Base-by-base conservation (phyloP, 2,888 invertebrate species). In the Habrosyne pyritoides region DNA sequence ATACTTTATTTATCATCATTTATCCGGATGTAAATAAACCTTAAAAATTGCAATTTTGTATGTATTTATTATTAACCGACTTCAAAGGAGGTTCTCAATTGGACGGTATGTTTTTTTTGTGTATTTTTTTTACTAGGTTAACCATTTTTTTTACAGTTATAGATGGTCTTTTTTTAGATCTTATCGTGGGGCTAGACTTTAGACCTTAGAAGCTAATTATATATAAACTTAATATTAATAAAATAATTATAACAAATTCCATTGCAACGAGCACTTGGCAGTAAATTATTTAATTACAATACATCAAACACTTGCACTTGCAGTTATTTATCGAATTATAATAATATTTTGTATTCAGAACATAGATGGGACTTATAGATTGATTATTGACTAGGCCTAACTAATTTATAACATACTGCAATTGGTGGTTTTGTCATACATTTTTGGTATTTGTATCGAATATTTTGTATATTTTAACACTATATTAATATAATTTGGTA, bases 361-460 rank as follows among this genome's bases (percentile, higher is more conserved):
- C 24, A 24, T 24, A 5, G 42, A 42, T 42, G 42, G 42, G 42
- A 42, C 42, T 36, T 30, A 36, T 21, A 24, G 50, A 56, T 52
- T 63, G 68, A 67, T 63, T 69, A 67, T 80, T 84, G 84, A 86
- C 89, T 91, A 90, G 87, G 76, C 78, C 84, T 85, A 86, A 77
- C 74, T 83, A 77, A 79, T 71, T 50, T 71, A 77, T 71, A 71
- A 67, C 67, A 77, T 69, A 75, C 71, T 81, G 80, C 65, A 67
- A 83, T 90, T 89, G 90, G 90, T 90, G 90, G 90, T 88, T 82
- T 83, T 83, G 73, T 80, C 68, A 75, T 77, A 79, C 63, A 84
- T 89, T 88, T 89, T 90, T 90, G 90, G 90, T 83, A 88, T 89
- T 79, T 69, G 79, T 84, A 75, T 81, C 76, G 73, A 77, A 74